phyloP scores from a whole-genome alignment of 2,888 invertebrate genomes.

The Gonocerus acuteangulatus region DNA sequence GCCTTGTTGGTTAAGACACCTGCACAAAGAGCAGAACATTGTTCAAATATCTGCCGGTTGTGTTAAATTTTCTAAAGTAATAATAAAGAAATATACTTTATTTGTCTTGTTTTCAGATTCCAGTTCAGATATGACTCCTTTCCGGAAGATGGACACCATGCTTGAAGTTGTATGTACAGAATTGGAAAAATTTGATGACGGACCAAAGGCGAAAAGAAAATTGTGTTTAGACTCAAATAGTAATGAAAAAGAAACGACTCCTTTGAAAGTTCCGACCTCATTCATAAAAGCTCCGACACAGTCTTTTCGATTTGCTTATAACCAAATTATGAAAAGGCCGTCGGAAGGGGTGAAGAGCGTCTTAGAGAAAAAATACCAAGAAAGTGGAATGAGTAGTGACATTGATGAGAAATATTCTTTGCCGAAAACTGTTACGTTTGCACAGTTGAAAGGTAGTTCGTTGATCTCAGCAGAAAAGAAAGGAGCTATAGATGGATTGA shows the following conservation, averaged over 20 bases:
- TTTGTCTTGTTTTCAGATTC: constrained; percentile 19
- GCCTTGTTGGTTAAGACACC: too few species aligned
- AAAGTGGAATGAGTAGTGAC: neutral
- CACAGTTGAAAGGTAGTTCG: neutral
- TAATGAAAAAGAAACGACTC: neutral
- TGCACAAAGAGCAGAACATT: too few species aligned
- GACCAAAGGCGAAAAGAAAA: constrained; percentile 15
- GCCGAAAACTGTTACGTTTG: neutral
- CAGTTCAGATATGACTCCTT: constrained; percentile 1
- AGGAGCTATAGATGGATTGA: neutral
- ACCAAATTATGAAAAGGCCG: constrained; percentile 13
- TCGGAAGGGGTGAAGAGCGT: neutral
- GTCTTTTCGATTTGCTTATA: constrained; percentile 19
- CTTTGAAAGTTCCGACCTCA: neutral
- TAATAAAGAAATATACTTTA: too few species aligned
- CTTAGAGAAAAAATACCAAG: neutral
- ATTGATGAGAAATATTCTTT: neutral
- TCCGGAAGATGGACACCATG: constrained; percentile 10
- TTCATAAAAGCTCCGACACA: constrained; percentile 26
- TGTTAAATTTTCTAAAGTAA: too few species aligned
- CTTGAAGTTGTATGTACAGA: constrained; percentile 25
- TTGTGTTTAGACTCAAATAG: neutral
- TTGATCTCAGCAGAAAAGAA: neutral
- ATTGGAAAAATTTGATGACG: constrained; percentile 19
- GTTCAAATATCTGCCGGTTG: too few species aligned